Base-by-base conservation (phyloP, 2,888 invertebrate species). In the Pseudoips prasinana region DNA sequence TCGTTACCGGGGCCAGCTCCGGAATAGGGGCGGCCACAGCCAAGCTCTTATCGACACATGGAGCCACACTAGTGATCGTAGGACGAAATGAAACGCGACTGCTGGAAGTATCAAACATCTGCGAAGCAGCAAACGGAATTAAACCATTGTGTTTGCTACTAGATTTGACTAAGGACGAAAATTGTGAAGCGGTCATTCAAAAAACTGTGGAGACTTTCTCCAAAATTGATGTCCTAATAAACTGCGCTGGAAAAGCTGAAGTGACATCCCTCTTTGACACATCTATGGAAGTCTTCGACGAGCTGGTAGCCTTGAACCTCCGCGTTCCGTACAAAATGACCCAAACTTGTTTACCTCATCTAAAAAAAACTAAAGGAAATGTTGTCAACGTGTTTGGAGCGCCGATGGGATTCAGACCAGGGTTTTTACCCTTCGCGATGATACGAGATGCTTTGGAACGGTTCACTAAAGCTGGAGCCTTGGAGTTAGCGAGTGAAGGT, bases 21-120 rank as follows among this genome's bases (percentile, higher is more conserved):
- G 80, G 80, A 0, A 81, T 78, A 5, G 80, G 80, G 1, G 80
- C 80, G 0, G 72, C 76, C 0, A 65, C 75, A 1, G 80, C 79
- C 3, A 74, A 70, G 39, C 49, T 70, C 10, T 73, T 80, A 56
- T 71, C 80, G 3, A 43, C 50, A 6, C 53, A 73, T 1, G 77
- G 76, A 7, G 76, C 75, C 1, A 44, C 52, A 1, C 43, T 80
- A 2, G 57, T 73, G 0, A 50, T 76, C 3, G 68, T 79, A 5
- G 80, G 79, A n/a, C 57, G 76, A 30, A 65, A 79, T 34, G 73
- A 72, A 43, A 29, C 50, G 1, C 60, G 75, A 46, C 43, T 80
- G 7, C 48, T 64, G 1, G 54, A 59, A 3, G 75, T 76, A 0
- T 73, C 68, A 0, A 50, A 45, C 10, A 39, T 48, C 3, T 79